Conservation (phyloP, 2,797 vertebrate species). For the Perdix hodgsoniae region DNA sequence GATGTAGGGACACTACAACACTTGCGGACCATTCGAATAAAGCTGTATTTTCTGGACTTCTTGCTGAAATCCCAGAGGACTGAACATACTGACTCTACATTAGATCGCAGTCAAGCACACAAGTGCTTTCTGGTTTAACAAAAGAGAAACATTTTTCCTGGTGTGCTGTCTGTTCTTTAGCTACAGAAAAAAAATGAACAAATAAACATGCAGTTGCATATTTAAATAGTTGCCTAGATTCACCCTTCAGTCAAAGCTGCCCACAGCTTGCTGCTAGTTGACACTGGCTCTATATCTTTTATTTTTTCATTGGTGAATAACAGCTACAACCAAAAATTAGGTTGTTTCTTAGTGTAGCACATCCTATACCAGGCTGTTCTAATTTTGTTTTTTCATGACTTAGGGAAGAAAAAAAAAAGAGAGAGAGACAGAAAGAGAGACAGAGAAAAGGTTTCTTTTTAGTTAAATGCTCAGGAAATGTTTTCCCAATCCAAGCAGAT, state of each 20-base stretch:
- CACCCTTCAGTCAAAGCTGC: background rate
- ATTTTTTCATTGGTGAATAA: background rate
- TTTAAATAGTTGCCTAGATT: background rate
- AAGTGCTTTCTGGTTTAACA: background rate
- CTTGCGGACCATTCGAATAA: background rate
- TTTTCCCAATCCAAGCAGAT: constrained; percentile 9
- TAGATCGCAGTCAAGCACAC: background rate
- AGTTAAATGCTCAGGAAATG: background rate
- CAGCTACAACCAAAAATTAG: background rate
- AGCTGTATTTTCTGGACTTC: background rate
- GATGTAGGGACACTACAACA: background rate
- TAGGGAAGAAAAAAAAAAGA: background rate
- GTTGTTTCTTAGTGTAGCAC: background rate
- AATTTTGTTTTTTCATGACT: background rate
- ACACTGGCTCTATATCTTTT: background rate
- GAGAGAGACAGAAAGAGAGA: background rate
- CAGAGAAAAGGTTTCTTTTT: background rate
- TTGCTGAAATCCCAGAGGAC: background rate
- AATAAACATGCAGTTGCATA: background rate
- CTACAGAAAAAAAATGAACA: background rate
- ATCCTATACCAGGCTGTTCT: background rate
- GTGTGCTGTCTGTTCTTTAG: background rate
- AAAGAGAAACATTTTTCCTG: background rate
- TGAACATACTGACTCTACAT: background rate
- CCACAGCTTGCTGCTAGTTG: background rate